Evolutionary conservation across 2,797 vertebrate genomes (phyloP).

Genomic region (Micropoecilia bifurca): DNA sequence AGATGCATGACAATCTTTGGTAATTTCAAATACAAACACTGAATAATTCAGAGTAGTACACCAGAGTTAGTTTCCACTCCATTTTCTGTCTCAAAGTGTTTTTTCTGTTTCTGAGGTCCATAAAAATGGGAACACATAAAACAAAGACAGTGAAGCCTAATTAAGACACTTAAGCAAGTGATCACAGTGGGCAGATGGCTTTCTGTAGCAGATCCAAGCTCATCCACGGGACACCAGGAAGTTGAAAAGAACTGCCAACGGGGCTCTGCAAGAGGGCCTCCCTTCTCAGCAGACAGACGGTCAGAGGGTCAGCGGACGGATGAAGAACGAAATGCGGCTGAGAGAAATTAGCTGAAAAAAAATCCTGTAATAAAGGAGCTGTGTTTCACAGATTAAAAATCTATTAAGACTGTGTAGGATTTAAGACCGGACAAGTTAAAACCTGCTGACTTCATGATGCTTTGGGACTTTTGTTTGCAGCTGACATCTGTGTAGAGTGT

Average conservation of each 20-base stretch:
- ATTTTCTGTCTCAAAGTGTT: slow-evolving; percentile 4
- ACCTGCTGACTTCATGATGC: slow-evolving; percentile 26
- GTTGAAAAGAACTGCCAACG: slow-evolving; percentile 79
- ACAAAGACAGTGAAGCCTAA: slow-evolving; percentile 77
- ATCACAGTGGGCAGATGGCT: slow-evolving; percentile 82
- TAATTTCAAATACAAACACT: background rate
- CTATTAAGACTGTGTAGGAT: slow-evolving; percentile 1
- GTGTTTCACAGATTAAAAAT: slow-evolving; percentile 17
- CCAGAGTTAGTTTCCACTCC: background rate
- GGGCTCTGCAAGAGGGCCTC: slow-evolving; percentile 71
- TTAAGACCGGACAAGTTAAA: background rate
- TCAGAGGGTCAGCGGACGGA: slow-evolving; percentile 47
- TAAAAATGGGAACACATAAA: slow-evolving; percentile 44
- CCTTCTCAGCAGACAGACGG: slow-evolving; percentile 62
- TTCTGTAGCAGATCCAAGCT: slow-evolving; percentile 78
- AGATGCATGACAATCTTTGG: background rate
- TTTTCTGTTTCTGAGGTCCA: slow-evolving; percentile 28
- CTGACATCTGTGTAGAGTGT: slow-evolving; percentile 29
- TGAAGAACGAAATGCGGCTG: slow-evolving; percentile 29
- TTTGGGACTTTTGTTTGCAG: slow-evolving; percentile 34
- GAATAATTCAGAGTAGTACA: background rate
- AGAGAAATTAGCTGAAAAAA: slow-evolving; percentile 11
- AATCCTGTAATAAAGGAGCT: slow-evolving; percentile 7
- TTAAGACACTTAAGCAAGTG: slow-evolving; percentile 79
- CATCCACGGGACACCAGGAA: slow-evolving; percentile 68